phyloP scores from a whole-genome alignment of 2,113 vertebrate genomes.

The Apteryx mantelli region DNA sequence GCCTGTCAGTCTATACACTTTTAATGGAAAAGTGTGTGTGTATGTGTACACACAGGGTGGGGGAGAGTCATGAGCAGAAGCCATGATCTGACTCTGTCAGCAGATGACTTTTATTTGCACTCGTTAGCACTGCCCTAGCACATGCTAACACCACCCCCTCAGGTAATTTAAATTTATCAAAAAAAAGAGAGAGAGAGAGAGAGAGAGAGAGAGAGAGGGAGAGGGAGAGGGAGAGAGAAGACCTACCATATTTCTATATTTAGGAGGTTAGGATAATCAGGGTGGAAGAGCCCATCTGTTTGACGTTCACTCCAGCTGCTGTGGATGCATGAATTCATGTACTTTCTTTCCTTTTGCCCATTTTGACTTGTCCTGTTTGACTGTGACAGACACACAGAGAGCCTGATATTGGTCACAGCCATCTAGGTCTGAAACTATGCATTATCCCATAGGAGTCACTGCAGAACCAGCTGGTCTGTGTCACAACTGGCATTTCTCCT shows the following conservation, averaged over 20 bases:
- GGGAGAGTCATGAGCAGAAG: constrained; percentile 49
- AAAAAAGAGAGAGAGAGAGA: background rate
- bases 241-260: constrained; percentile 82
- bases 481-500: background rate
- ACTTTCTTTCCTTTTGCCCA: constrained; percentile 67
- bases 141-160: constrained; percentile 81
- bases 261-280: constrained; percentile 84
- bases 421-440: background rate
- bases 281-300: constrained; percentile 88
- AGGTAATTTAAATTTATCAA: constrained; percentile 83
- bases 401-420: background rate
- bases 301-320: constrained; percentile 82
- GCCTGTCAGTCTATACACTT: background rate
- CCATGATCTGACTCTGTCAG: constrained; percentile 69
- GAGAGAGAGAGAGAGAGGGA: background rate
- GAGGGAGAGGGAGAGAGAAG: background rate
- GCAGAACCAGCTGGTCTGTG: background rate
- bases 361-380: constrained; percentile 53
- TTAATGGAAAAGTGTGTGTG: background rate
- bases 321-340: constrained; percentile 75
- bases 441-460: background rate
- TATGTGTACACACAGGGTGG: background rate
- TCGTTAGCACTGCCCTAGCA: constrained; percentile 80
- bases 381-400: constrained; percentile 25
- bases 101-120: constrained; percentile 82